These are phyloP conservation scores for Potamilus streckersoni DNA, from an alignment of 1,140 invertebrate genomes.

Conservation along the genomic window DNA sequence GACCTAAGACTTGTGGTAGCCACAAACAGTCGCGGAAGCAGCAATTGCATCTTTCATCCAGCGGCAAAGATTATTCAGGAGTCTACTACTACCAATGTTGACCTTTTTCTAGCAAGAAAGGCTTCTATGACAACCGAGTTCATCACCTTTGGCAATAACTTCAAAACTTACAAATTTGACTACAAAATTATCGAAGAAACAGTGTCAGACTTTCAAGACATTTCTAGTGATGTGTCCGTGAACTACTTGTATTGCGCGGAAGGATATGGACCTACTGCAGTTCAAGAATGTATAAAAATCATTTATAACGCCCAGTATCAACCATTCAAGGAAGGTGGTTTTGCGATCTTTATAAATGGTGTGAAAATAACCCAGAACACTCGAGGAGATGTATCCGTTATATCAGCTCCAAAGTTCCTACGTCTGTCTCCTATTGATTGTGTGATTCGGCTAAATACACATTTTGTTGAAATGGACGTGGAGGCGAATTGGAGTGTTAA, in stretches of 20 bases:
- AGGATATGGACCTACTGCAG: background rate
- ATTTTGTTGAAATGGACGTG: constrained; percentile 13
- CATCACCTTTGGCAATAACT: constrained; percentile 14
- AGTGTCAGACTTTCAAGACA: background rate
- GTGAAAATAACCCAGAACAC: constrained; percentile 11
- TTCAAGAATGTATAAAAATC: constrained; percentile 1
- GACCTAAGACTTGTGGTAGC: constrained; percentile 14
- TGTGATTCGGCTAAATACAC: constrained; percentile 16
- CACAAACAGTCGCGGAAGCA: constrained; percentile 2
- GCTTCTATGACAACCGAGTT: constrained; percentile 13
- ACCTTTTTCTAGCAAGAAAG: constrained; percentile 6
- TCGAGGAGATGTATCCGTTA: constrained; percentile 12
- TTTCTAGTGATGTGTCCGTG: constrained; percentile 12
- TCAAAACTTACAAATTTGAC: constrained; percentile 16
- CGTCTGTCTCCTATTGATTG: constrained; percentile 9
- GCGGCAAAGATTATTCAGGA: constrained; percentile 13
- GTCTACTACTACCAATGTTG: constrained; percentile 6
- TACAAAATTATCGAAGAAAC: constrained; percentile 1
- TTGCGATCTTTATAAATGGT: constrained; percentile 14
- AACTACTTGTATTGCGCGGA: background rate
- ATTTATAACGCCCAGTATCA: constrained; percentile 8
- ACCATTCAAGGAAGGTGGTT: background rate
- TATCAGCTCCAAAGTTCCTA: constrained; percentile 14
- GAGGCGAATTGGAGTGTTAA: constrained; percentile 23
- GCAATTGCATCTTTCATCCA: constrained; percentile 14